Evolutionary conservation across 2,113 vertebrate genomes (phyloP).

Genomic region (Sporophila hypoxantha): DNA sequence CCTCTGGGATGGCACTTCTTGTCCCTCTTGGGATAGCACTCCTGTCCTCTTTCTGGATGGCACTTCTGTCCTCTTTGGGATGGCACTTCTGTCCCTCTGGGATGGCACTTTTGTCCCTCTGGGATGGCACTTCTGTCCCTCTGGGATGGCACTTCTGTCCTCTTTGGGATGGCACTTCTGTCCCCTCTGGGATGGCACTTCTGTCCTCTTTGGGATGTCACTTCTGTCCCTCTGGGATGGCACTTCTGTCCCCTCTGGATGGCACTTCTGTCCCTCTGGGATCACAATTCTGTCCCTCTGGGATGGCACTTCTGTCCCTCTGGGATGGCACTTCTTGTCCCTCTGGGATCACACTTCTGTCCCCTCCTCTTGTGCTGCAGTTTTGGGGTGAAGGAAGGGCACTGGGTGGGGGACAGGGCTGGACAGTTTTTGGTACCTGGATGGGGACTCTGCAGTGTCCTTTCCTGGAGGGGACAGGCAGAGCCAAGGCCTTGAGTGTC

Average conservation of each 20-base stretch:
- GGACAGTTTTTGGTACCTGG: neutral
- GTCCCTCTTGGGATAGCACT: no score
- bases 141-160: neutral
- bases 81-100: no score
- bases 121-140: neutral
- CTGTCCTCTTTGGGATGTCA: no score
- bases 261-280: neutral
- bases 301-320: accelerated
- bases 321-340: neutral
- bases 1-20: neutral
- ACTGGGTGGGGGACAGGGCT: neutral
- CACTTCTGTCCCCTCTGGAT: neutral
- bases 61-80: neutral
- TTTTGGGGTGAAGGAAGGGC: neutral
- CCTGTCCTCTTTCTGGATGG: neutral
- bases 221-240: no score
- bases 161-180: accelerated
- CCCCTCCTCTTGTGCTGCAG: accelerated
- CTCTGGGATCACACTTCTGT: no score
- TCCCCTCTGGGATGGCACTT: neutral
- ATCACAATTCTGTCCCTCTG: accelerated
- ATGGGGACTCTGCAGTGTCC: neutral
- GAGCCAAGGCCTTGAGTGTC: neutral
- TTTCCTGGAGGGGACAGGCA: neutral
- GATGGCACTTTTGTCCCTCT: no score